These are phyloP conservation scores for Hiodon alosoides DNA, from an alignment of 2,113 vertebrate species.

Conservation along the genomic window DNA sequence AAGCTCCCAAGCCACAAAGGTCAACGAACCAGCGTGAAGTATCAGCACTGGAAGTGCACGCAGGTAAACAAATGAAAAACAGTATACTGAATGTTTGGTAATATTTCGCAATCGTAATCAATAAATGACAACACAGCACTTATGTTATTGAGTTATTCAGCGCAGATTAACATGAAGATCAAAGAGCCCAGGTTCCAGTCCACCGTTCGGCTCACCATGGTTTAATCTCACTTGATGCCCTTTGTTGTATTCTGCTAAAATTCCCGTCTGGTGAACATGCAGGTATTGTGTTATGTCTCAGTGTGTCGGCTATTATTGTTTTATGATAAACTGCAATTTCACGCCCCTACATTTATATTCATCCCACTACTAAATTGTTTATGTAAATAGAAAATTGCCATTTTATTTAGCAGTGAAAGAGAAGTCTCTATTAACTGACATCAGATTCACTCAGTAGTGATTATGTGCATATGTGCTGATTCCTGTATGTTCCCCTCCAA, in stretches of 20 bases:
- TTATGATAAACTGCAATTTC: background rate
- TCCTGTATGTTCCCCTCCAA: background rate
- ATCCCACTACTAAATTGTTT: background rate
- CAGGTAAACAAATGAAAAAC: no score
- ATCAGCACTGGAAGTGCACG: no score
- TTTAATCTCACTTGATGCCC: background rate
- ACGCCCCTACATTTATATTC: background rate
- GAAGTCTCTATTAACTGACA: background rate
- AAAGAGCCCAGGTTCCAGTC: no score
- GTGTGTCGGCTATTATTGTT: background rate
- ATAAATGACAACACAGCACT: no score
- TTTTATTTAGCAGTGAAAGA: slow-evolving; percentile 4
- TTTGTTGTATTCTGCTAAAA: slow-evolving; percentile 5
- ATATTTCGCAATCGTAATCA: no score
- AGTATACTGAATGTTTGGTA: no score
- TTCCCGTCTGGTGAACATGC: background rate
- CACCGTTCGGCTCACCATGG: background rate
- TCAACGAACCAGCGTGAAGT: no score
- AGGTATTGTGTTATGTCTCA: background rate
- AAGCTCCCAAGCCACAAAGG: no score
- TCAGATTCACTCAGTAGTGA: slow-evolving; percentile 6
- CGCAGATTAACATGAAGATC: no score
- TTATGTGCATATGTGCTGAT: slow-evolving; percentile 15
- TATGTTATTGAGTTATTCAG: no score
- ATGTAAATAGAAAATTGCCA: background rate